Evolutionary conservation across 2,797 vertebrate genomes (phyloP).

Genomic region (Bradypodion ventrale): DNA sequence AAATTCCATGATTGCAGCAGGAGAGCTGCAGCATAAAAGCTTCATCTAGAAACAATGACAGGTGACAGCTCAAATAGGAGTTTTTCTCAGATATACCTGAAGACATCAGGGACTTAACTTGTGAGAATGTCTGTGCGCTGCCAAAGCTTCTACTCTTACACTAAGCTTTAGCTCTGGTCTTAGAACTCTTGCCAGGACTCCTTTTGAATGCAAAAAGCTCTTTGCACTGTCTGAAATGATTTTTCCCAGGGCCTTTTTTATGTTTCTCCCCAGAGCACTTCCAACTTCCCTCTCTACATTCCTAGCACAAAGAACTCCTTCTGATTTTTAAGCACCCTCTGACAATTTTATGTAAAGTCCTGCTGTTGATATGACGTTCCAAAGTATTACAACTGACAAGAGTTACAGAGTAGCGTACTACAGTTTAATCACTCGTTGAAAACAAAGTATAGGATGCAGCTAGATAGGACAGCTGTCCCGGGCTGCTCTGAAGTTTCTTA

Average conservation of each 20-base stretch:
- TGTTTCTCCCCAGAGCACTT: constrained; percentile 34
- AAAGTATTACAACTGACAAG: constrained; percentile 36
- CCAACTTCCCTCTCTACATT: constrained; percentile 25
- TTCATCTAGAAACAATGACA: background rate
- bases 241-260: constrained; percentile 21
- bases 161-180: background rate
- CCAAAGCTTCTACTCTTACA: background rate
- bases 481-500: too few relatives aligned
- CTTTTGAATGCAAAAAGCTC: constrained; percentile 29
- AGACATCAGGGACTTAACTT: background rate
- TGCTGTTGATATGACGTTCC: constrained; percentile 61
- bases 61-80: background rate
- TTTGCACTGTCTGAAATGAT: constrained; percentile 15
- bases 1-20: background rate
- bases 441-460: constrained; percentile 44
- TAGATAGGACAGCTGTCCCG: too few relatives aligned
- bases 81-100: background rate
- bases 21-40: background rate
- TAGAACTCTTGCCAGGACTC: background rate
- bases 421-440: constrained; percentile 41
- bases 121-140: background rate
- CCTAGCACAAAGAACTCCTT: constrained; percentile 47
- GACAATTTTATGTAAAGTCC: constrained; percentile 48
- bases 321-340: constrained; percentile 47
- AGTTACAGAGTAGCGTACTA: constrained; percentile 53